Evolutionary conservation across 2,113 vertebrate genomes (phyloP), one percentile per base, ranked within the genome.

Genomic region (Sinosuthora webbiana): DNA sequence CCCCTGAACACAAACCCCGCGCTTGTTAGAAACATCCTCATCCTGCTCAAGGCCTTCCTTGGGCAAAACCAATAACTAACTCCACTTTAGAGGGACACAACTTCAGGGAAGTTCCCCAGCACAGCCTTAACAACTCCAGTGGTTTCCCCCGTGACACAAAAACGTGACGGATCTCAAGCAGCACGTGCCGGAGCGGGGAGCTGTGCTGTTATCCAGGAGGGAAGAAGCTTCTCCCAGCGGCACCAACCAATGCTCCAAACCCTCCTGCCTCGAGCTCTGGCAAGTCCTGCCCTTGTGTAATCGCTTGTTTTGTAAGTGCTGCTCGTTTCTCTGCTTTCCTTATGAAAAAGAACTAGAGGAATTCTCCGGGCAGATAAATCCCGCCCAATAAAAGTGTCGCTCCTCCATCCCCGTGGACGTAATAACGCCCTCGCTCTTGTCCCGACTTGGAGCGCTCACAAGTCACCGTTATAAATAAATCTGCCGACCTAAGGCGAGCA

Each of bases 341-440:
- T 37, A 37, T 42, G 18, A 14, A 27, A 27, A 57, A 55, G 9
- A 30, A 87, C 30, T 5, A 31, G 70, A 74, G 22, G 22, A 59
- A 50, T 37, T 16, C 67, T 9, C 28, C 14, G n/a, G 41, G 56
- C 69, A 84, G 90, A 93, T 82, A 79, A 95, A 96, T 95, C 57
- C 69, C 44, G 68, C 87, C 93, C 95, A 92, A 95, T 94, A 84
- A 94, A 95, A 1, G 70, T 57, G 93, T 89, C 70, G 5, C 63
- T 76, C 63, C 3, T 2, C 71, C 13, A 1, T 94, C 96, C 96
- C 96, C 0, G 0, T 0, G 91, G 96, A 95, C 35, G 1, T 60
- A 87, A 97, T 96, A 94, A 93, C 13, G 63, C 62, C 87, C 87
- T 96, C 93, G 55, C 91, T 53, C 93, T 70, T 85, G 81, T 79